These are phyloP conservation scores for Diadema setosum DNA, from an alignment of 35 echinoderm and acorn worm species.

Conservation along the genomic window DNA sequence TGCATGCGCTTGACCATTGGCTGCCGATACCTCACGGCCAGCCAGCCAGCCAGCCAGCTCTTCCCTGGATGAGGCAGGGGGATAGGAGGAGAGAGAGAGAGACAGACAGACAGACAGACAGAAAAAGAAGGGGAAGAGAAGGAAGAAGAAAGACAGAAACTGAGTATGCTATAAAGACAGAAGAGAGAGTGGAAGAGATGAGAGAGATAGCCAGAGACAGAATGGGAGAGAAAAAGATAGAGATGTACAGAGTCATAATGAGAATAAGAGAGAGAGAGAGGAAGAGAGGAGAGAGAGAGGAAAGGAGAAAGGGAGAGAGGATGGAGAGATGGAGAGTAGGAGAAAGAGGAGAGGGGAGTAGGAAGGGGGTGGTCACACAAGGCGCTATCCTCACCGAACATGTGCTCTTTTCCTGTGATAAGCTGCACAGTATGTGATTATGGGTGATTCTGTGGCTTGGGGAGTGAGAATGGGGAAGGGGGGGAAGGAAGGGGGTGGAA, in stretches of 20 bases:
- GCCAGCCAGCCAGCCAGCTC: not conserved
- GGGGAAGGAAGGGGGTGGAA: not conserved
- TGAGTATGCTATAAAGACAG: not conserved
- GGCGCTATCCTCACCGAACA: too few species aligned
- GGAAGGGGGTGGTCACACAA: not conserved
- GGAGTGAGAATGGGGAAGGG: not conserved
- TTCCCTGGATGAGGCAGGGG: not conserved
- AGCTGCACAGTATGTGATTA: too few species aligned
- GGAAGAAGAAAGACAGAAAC: not conserved
- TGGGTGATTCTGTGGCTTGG: not conserved
- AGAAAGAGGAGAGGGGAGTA: not conserved
- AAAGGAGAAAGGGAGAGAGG: not conserved
- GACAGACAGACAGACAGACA: too few species aligned
- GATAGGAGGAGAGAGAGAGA: not conserved
- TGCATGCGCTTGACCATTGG: slow-evolving; percentile 1
- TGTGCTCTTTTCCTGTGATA: too few species aligned
- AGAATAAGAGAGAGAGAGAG: not conserved
- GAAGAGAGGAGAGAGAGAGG: not conserved
- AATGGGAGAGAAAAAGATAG: not conserved
- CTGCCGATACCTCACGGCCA: not conserved
- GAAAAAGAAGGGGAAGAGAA: not conserved
- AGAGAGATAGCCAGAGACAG: not conserved
- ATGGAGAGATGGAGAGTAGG: not conserved
- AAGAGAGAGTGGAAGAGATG: not conserved
- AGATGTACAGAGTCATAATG: not conserved